phyloP scores from a whole-genome alignment of 2,888 invertebrate genomes.

The Eulithis prunata region DNA sequence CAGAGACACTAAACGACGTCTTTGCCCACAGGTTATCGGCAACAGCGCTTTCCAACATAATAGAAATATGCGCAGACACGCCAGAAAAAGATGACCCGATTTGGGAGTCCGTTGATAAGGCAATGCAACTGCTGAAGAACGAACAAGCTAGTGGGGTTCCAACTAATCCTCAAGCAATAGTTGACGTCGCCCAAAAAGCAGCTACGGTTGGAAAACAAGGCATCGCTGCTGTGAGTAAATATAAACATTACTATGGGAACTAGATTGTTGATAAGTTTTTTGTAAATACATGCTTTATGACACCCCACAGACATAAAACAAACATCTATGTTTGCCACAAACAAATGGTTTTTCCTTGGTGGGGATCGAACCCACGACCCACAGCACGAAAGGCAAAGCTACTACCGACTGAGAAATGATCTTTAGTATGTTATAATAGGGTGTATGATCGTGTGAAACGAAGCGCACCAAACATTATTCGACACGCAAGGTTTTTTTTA shows the following conservation, averaged over 20 bases:
- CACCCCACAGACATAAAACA: too few species aligned
- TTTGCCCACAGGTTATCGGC: slow-evolving; percentile 64
- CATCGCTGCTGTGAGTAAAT: slow-evolving; percentile 70
- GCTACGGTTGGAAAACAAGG: slow-evolving; percentile 59
- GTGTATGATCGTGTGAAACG: too few species aligned
- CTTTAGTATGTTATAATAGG: background rate
- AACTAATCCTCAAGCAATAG: slow-evolving; percentile 52
- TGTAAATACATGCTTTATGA: too few species aligned
- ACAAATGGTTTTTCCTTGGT: too few species aligned
- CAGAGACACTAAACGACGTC: background rate
- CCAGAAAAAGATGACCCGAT: slow-evolving; percentile 52
- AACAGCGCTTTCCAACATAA: slow-evolving; percentile 64
- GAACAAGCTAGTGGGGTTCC: slow-evolving; percentile 66
- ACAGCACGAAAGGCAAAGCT: background rate
- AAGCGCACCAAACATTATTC: too few species aligned
- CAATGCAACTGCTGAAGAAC: slow-evolving; percentile 54
- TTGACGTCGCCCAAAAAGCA: slow-evolving; percentile 57
- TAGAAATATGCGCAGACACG: slow-evolving; percentile 65
- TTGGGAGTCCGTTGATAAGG: slow-evolving; percentile 61
- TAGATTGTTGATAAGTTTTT: too few species aligned
- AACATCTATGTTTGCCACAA: too few species aligned
- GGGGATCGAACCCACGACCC: too few species aligned
- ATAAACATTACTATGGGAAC: too few species aligned
- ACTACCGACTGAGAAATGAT: background rate
- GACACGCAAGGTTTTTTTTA: too few species aligned